Percentiles rank a stretch among this genome's conserved stretches.
phyloP scores from a whole-genome alignment of 2,113 vertebrate species.

The Hipposideros armiger region DNA sequence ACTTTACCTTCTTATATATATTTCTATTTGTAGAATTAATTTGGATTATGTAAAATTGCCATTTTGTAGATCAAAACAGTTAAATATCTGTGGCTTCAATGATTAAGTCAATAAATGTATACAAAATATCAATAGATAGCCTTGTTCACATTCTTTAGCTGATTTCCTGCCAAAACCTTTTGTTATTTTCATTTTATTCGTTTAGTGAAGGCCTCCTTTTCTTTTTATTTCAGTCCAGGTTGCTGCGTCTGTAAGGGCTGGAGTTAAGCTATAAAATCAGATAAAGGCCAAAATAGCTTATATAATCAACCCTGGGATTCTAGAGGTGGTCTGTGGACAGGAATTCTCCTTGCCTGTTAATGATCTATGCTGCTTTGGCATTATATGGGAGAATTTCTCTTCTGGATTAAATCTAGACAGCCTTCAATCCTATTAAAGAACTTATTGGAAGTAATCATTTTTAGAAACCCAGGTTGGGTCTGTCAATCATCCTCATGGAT shows the following conservation, averaged over 20 bases:
- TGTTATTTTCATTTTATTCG: slow-evolving; percentile 25
- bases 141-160: background rate
- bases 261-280: background rate
- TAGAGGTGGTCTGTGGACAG: background rate
- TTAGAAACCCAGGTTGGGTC: background rate
- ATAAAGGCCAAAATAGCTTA: background rate
- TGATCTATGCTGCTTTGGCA: background rate
- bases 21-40: background rate
- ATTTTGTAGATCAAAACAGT: slow-evolving; percentile 17
- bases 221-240: background rate
- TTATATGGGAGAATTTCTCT: slow-evolving; percentile 17
- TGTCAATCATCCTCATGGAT: background rate
- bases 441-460: background rate
- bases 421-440: background rate
- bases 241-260: background rate
- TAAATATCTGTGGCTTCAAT: slow-evolving; percentile 12
- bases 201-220: background rate
- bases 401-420: slow-evolving; percentile 11
- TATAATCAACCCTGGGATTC: background rate
- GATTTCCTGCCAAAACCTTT: background rate
- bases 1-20: background rate
- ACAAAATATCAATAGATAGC: background rate
- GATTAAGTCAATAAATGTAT: background rate
- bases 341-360: background rate
- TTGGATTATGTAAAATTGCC: background rate